Evolutionary conservation across 1,140 invertebrate species (phyloP), one percentile per base, ranked within the genome.

Genomic region (Sminthurinus signatus): DNA sequence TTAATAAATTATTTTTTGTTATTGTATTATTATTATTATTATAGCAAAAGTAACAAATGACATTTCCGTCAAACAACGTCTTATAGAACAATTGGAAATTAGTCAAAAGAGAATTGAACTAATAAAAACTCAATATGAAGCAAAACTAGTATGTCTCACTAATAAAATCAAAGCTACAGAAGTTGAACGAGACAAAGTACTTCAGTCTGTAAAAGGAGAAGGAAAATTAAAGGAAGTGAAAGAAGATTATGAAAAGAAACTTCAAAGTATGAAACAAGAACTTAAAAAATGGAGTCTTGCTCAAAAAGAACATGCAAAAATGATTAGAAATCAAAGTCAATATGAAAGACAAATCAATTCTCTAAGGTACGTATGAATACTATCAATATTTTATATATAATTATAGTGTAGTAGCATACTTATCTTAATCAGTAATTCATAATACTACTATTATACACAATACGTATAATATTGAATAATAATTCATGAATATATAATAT

Each of bases 41-140:
- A n/a, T n/a, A n/a, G 88, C 90, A 23, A 85, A 87, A 3, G 75
- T 96, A 17, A 94, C 89, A 4, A 88, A 87, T 50, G 89, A 95
- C 74, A 96, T 96, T 59, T 90, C 89, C 69, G 87, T 93, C 43
- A 96, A 95, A 76, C 88, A 93, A 70, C 85, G 90, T 54, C 79
- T 98, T 19, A 95, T 98, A 64, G 91, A 96, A 73, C 92, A 97
- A 73, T 76, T 98, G 56, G 95, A 98, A 75, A 77, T 86, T 23
- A 91, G 88, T 14, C 91, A 98, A 75, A 82, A 85, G 50, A 78
- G 91, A 50, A 80, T 97, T 64, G 84, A 88, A 36, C 84, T 86
- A 0, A 86, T 98, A 81, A 85, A 86, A 55, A 83, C 86, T 63
- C 89, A 97, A 72, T 98, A 98, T 78, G 96, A 98, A 77, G 89